Evolutionary conservation across 30 jellyfish, hydroid and myxozoan species (phyloP).

Genomic region (Hydractinia echinata): DNA sequence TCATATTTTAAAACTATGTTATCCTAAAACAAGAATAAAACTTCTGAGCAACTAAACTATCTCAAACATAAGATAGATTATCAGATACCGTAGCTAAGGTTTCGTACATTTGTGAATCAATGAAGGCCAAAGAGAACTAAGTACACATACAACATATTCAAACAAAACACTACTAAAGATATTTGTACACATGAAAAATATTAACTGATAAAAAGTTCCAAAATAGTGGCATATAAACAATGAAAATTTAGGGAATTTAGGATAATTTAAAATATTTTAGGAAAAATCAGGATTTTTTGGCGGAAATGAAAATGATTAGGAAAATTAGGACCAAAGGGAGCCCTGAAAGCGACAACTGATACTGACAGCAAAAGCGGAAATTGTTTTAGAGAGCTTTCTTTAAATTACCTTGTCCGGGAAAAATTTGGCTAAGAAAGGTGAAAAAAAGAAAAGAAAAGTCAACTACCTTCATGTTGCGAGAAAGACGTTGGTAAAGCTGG

Average conservation of each 20-base stretch:
- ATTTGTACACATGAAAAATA: neutral
- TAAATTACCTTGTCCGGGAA: no score
- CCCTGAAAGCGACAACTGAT: no score
- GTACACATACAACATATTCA: neutral
- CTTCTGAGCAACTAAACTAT: neutral
- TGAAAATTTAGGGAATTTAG: neutral
- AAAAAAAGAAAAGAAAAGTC: neutral
- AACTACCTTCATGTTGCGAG: neutral
- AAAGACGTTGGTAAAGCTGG: constrained; percentile 9
- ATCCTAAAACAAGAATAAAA: neutral
- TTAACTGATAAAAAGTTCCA: neutral
- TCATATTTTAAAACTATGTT: neutral
- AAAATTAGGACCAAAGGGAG: neutral
- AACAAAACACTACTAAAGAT: neutral
- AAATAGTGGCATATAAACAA: neutral
- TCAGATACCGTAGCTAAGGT: no score
- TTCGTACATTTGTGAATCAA: no score
- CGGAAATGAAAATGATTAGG: neutral
- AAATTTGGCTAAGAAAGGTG: neutral
- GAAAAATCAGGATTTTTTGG: neutral
- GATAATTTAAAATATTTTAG: neutral
- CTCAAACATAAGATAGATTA: no score
- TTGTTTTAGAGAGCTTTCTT: no score
- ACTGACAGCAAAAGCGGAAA: no score
- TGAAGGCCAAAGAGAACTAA: neutral